Conservation (phyloP, 1,140 invertebrate genomes). For the Zophobas atratus region DNA sequence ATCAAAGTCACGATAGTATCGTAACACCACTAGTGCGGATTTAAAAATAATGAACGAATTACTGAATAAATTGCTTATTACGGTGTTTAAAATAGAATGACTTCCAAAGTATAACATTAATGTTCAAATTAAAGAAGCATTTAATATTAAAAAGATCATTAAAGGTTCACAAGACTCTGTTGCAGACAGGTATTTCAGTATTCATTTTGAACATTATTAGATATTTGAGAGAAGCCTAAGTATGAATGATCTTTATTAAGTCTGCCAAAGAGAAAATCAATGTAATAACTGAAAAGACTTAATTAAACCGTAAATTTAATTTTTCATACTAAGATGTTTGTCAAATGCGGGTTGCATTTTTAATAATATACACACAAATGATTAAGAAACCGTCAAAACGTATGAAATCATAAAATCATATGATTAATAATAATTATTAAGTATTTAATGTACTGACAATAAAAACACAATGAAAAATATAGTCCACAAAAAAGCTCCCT, state of each 20-base stretch:
- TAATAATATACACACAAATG: too few relatives aligned
- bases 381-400: too few relatives aligned
- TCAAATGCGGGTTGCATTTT: neutral
- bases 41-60: too few relatives aligned
- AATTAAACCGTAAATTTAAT: conserved; percentile 17
- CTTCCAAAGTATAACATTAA: too few relatives aligned
- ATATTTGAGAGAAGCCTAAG: neutral
- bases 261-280: conserved; percentile 23
- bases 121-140: too few relatives aligned
- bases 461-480: too few relatives aligned
- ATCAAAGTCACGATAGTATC: neutral
- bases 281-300: neutral
- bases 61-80: too few relatives aligned
- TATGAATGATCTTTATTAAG: neutral
- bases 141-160: neutral
- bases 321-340: neutral
- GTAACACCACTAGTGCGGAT: neutral
- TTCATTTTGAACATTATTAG: neutral
- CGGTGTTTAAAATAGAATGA: too few relatives aligned
- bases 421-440: too few relatives aligned
- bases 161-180: neutral
- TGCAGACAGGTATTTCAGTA: neutral
- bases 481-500: too few relatives aligned
- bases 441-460: too few relatives aligned
- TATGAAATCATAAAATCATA: too few relatives aligned